Evolutionary conservation across 2,888 invertebrate species (phyloP).

Genomic region (Cephus sareptanus): DNA sequence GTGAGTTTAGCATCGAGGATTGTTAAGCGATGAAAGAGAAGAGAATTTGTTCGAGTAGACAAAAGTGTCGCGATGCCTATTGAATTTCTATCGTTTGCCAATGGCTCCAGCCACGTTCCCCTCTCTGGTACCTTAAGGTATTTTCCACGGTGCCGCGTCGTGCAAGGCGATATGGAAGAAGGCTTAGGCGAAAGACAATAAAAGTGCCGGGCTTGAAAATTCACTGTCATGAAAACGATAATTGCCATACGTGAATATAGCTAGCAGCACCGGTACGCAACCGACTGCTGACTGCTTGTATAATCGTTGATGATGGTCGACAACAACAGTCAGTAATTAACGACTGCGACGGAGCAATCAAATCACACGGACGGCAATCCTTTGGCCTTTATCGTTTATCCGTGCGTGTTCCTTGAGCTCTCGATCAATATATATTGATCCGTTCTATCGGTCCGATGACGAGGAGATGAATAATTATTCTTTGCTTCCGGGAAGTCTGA

Average conservation of each 20-base stretch:
- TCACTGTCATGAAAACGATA: background rate
- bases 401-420: background rate
- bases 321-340: background rate
- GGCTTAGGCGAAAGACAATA: background rate
- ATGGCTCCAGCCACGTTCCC: background rate
- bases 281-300: background rate
- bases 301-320: background rate
- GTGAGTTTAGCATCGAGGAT: background rate
- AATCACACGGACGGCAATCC: background rate
- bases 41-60: background rate
- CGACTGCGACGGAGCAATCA: background rate
- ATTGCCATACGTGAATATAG: background rate
- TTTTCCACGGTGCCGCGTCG: background rate
- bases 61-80: background rate
- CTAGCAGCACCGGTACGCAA: background rate
- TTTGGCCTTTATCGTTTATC: background rate
- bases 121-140: background rate
- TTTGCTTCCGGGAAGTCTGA: background rate
- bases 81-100: background rate
- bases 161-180: background rate
- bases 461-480: background rate
- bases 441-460: background rate
- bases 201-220: background rate
- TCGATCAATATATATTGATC: background rate
- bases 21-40: background rate